These are phyloP conservation scores for Eufriesea mexicana DNA, from an alignment of 1,140 invertebrate species.

Conservation along the genomic window DNA sequence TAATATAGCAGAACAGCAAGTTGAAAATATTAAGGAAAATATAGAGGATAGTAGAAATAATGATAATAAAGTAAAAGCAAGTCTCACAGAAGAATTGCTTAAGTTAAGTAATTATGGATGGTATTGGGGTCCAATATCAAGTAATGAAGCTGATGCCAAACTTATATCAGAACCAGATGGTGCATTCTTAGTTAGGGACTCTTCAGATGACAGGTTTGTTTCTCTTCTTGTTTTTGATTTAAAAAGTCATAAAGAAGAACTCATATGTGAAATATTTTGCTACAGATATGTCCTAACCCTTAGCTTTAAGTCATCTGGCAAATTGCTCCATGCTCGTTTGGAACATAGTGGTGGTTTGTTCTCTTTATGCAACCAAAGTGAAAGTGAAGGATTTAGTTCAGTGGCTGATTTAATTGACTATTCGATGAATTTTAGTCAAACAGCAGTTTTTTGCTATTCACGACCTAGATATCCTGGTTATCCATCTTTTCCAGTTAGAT, in stretches of 20 bases:
- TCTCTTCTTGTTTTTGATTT: not conserved
- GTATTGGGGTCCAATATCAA: constrained; percentile 87
- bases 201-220: constrained; percentile 86
- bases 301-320: constrained; percentile 89
- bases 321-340: constrained; percentile 88
- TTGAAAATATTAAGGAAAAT: constrained; percentile 15
- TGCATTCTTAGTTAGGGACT: constrained; percentile 90
- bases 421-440: constrained; percentile 87
- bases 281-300: constrained; percentile 85
- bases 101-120: constrained; percentile 85
- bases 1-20: constrained; percentile 1
- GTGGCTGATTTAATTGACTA: constrained; percentile 88
- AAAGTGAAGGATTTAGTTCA: constrained; percentile 86
- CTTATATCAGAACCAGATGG: constrained; percentile 86
- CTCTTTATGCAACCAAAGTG: constrained; percentile 86
- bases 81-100: constrained; percentile 83
- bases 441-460: constrained; percentile 89
- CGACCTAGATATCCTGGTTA: constrained; percentile 85
- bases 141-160: constrained; percentile 85
- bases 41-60: constrained; percentile 20
- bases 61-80: constrained; percentile 64
- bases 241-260: not conserved
- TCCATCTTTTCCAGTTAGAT: constrained; percentile 87
- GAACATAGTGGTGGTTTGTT: constrained; percentile 87
- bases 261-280: constrained; percentile 4